Conservation (phyloP, 2,113 vertebrate species). For the Turdus rufiventris region DNA sequence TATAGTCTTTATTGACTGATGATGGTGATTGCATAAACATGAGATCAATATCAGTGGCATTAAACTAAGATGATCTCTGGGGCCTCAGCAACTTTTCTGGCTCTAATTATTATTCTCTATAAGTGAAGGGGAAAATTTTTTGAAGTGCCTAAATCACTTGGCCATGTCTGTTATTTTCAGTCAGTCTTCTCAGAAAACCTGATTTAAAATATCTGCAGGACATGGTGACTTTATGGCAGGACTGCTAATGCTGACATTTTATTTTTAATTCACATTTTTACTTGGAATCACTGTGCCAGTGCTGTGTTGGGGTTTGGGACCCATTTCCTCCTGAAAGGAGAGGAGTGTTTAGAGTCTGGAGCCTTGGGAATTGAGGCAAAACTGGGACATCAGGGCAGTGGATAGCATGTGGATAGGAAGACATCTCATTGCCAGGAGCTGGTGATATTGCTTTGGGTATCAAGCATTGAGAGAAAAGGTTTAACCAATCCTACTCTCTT, state of each 20-base stretch:
- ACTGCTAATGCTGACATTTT: not conserved
- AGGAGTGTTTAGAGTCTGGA: not conserved
- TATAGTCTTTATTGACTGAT: not conserved
- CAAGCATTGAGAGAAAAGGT: not conserved
- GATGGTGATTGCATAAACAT: not conserved
- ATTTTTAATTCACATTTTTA: not conserved
- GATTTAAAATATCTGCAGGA: not conserved
- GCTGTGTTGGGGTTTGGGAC: not conserved
- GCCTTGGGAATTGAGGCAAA: not conserved
- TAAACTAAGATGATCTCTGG: not conserved
- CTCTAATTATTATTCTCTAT: not conserved
- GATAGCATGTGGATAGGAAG: not conserved
- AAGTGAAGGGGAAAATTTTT: not conserved
- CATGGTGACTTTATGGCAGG: not conserved
- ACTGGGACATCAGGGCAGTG: not conserved
- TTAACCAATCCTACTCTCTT: not conserved
- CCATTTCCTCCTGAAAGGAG: not conserved
- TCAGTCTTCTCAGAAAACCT: not conserved
- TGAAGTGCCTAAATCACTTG: not conserved
- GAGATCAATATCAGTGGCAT: not conserved
- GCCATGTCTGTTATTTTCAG: not conserved
- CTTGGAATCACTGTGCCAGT: not conserved
- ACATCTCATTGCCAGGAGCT: not conserved
- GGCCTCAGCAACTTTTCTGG: not conserved
- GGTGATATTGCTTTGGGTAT: not conserved